Base-by-base conservation (phyloP, 2,797 vertebrate genomes). In the Balearica regulorum region DNA sequence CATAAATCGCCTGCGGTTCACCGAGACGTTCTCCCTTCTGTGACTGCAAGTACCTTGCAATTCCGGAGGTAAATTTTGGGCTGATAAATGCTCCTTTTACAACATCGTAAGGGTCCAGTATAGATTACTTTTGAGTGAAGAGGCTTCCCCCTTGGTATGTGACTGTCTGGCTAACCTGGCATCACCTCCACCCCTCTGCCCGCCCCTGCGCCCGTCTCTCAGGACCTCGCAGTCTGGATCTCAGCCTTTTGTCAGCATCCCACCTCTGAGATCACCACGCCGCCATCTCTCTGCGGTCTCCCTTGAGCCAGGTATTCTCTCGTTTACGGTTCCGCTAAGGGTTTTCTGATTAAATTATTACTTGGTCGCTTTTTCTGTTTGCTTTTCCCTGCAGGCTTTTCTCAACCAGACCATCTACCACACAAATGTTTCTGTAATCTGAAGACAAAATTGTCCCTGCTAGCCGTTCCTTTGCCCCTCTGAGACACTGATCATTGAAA, bases 1-100 rank as follows among this genome's bases (percentile, higher is more conserved):
- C 2, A 16, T 2, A 39, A 53, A 51, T 8, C 13, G 0, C 37
- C 60, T 8, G 22, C 0, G 3, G 4, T 1, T n/a, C 16, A 13
- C 41, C 9, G 6, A 16, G 68, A 7, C 10, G 7, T 19, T 13
- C 66, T 54, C 33, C 41, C 53, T 61, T 31, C 66, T 22, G n/a
- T 9, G 54, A 15, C 35, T 22, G 33, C 39, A 28, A n/a, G 51
- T 2, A 11, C 71, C 71, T 35, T 21, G 68, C 44, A 11, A 0
- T 13, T 75, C 44, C 82, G 1, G 0, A 17, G 35, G 29, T 19
- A 5, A 24, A 5, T 10, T 10, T 0, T 49, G 64, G 33, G 6
- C 12, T 5, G 15, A 12, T 3, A 60, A 55, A 10, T 5, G 15
- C 25, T 28, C 29, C 53, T 54, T 53, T 18, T 2, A 7, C 22